Conservation (phyloP, 2,113 vertebrate species). For the Phodopus roborovskii region DNA sequence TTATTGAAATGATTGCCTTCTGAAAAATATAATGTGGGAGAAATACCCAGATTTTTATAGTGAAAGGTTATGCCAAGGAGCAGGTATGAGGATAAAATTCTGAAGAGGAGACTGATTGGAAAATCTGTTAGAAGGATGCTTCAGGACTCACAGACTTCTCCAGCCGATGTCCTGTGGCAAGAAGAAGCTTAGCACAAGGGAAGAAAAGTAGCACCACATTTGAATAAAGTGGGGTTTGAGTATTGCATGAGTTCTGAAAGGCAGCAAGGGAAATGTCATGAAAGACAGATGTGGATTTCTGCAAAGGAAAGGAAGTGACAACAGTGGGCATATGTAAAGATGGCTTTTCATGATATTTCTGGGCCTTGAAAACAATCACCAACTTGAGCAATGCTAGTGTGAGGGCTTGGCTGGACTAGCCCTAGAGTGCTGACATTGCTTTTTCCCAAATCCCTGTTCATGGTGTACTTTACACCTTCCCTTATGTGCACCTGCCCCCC, state of each 20-base stretch:
- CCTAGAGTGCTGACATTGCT: slow-evolving; percentile 43
- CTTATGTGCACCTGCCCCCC: slow-evolving; percentile 43
- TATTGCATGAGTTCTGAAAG: background rate
- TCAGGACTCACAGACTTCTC: background rate
- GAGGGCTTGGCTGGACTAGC: slow-evolving; percentile 11
- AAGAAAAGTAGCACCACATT: background rate
- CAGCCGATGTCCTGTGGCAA: background rate
- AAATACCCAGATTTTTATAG: background rate
- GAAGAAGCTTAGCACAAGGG: background rate
- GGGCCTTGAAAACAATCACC: background rate
- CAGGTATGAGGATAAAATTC: background rate
- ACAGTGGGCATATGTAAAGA: background rate
- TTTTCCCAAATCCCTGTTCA: background rate
- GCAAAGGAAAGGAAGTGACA: background rate
- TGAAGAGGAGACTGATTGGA: background rate
- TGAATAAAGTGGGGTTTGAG: background rate
- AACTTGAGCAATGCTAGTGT: background rate
- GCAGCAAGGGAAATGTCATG: background rate
- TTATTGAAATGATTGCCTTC: background rate
- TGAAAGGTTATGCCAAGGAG: background rate
- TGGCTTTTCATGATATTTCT: background rate
- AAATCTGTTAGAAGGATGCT: background rate
- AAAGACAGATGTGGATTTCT: background rate
- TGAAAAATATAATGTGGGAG: background rate
- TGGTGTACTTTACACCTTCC: background rate